A percentile compares a stretch with the other conserved stretches of the same genome.
Evolutionary conservation across 2,888 invertebrate genomes (phyloP).

Genomic region (Zelleria hepariella): DNA sequence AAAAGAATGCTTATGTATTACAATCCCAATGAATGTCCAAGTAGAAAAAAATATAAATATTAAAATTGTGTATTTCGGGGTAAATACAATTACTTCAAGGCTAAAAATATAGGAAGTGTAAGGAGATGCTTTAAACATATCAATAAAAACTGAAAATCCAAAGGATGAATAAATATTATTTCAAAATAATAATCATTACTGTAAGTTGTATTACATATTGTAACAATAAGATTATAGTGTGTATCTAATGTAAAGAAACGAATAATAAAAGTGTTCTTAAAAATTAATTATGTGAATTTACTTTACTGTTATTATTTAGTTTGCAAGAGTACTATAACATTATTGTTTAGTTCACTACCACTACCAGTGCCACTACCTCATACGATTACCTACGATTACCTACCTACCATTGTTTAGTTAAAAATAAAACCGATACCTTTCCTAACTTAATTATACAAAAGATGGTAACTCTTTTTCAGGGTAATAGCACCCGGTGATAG

Average conservation of each 20-base stretch:
- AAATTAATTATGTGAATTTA: no score
- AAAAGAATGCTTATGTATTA: constrained; percentile 11
- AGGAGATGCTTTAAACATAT: background rate
- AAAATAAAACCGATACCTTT: no score
- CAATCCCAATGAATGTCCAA: constrained; percentile 6
- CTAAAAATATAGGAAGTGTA: background rate
- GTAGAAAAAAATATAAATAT: constrained; percentile 2
- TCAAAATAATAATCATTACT: background rate
- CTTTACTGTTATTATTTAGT: no score
- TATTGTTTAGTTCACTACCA: no score
- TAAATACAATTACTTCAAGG: background rate
- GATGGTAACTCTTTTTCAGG: no score
- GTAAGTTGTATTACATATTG: background rate
- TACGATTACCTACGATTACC: no score
- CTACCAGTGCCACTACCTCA: no score
- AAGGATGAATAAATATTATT: background rate
- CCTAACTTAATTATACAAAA: no score
- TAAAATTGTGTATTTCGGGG: constrained; percentile 1
- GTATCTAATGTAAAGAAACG: constrained; percentile 33
- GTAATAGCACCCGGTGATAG: no score
- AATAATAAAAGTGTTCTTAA: constrained; percentile 32
- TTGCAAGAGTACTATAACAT: no score
- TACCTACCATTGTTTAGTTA: no score
- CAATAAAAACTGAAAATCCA: background rate
- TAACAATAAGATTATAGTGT: constrained; percentile 26